Evolutionary conservation across 2,888 invertebrate genomes (phyloP).

Genomic region (Strigamia transsilvanica): DNA sequence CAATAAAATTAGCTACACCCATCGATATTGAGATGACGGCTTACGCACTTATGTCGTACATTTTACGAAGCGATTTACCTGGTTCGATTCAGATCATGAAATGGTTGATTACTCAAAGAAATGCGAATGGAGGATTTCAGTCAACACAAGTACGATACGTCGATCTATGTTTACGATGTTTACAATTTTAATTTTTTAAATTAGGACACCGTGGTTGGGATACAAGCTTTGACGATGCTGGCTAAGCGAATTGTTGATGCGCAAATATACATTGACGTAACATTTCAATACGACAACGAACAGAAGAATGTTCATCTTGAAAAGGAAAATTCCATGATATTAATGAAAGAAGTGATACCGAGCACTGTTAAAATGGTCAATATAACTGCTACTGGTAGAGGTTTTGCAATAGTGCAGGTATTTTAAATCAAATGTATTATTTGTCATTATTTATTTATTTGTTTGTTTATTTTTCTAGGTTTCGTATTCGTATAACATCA

Average conservation of each 20-base stretch:
- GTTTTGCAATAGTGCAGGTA: slow-evolving; percentile 74
- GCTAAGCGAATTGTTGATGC: slow-evolving; percentile 70
- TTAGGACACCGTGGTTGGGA: slow-evolving; percentile 78
- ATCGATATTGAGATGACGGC: slow-evolving; percentile 87
- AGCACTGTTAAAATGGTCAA: slow-evolving; percentile 69
- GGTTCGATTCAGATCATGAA: slow-evolving; percentile 72
- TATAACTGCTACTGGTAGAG: slow-evolving; percentile 80
- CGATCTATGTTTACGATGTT: background rate
- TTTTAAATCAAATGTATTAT: background rate
- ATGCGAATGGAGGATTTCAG: slow-evolving; percentile 75
- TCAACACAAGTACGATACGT: slow-evolving; percentile 70
- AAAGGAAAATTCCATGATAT: slow-evolving; percentile 79
- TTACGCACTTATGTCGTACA: slow-evolving; percentile 80
- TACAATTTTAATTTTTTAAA: slow-evolving; percentile 52
- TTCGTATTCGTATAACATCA: slow-evolving; percentile 81
- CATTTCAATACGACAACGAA: slow-evolving; percentile 68
- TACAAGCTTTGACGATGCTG: slow-evolving; percentile 75
- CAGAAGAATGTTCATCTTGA: slow-evolving; percentile 70
- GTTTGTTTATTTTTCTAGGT: slow-evolving; percentile 67
- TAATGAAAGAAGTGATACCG: slow-evolving; percentile 70
- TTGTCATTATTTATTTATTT: background rate
- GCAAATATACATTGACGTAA: slow-evolving; percentile 67
- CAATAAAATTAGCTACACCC: slow-evolving; percentile 71
- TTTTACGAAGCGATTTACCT: slow-evolving; percentile 66
- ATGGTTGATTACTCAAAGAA: slow-evolving; percentile 78